phyloP scores from a whole-genome alignment of 2,797 vertebrate species.

The Hyperoplus lanceolatus region DNA sequence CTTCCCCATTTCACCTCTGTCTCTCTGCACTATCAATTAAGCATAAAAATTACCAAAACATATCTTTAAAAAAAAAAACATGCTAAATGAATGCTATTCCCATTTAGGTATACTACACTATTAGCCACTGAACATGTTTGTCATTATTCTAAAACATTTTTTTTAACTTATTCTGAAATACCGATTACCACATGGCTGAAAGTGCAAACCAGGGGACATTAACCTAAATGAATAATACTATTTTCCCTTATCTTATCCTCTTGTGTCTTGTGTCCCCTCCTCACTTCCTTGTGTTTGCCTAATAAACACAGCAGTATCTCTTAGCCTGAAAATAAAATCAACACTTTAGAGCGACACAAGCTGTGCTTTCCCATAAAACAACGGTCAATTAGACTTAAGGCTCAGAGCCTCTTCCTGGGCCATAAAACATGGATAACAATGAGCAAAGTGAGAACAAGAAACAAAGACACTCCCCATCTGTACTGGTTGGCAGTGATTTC shows the following conservation, averaged over 20 bases:
- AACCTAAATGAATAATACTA: too few species aligned
- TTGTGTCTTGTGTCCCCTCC: background rate
- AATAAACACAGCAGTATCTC: slow-evolving; percentile 60
- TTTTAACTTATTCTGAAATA: too few species aligned
- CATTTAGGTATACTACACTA: background rate
- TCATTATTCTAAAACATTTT: too few species aligned
- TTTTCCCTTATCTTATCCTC: background rate
- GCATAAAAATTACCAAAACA: too few species aligned
- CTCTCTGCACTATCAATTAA: too few species aligned
- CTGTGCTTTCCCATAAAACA: slow-evolving; percentile 65
- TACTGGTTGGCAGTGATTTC: background rate
- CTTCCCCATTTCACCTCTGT: too few species aligned
- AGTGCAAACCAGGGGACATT: too few species aligned
- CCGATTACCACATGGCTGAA: too few species aligned
- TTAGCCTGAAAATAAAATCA: slow-evolving; percentile 48
- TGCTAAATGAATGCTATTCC: background rate
- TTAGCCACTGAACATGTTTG: too few species aligned
- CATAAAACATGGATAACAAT: slow-evolving; percentile 58
- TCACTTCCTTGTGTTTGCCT: slow-evolving; percentile 44
- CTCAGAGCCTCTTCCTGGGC: slow-evolving; percentile 36
- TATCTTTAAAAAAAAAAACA: too few species aligned
- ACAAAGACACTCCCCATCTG: slow-evolving; percentile 20
- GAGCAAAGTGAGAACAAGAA: slow-evolving; percentile 27
- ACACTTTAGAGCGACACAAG: slow-evolving; percentile 45
- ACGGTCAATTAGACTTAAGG: slow-evolving; percentile 58